phyloP scores from a whole-genome alignment of 2,113 vertebrate species.

The Emydocephalus ijimae region DNA sequence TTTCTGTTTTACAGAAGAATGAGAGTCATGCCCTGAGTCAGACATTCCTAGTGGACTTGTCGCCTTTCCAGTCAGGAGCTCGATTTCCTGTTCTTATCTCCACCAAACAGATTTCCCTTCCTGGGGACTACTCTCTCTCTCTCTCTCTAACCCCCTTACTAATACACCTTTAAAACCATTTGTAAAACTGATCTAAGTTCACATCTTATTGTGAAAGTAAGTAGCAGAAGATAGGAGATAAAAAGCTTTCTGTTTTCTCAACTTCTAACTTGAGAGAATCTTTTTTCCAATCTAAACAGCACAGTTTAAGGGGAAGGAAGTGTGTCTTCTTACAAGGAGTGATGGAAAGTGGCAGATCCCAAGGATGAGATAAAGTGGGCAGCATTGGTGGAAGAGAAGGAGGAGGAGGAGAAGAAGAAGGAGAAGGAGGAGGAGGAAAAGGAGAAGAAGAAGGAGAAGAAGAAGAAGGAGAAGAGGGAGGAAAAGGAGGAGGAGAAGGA shows the following conservation, averaged over 20 bases:
- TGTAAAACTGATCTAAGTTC: conserved; percentile 44
- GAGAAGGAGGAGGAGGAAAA: conserved; percentile 43
- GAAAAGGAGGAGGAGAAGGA: conserved; percentile 36
- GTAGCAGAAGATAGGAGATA: conserved; percentile 60
- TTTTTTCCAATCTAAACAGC: conserved; percentile 48
- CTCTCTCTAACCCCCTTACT: conserved; percentile 15
- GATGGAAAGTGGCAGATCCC: not conserved
- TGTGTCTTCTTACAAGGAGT: not conserved
- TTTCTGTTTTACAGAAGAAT: conserved; percentile 18
- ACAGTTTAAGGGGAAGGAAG: conserved; percentile 60
- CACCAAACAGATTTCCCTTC: conserved; percentile 61
- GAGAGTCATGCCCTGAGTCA: conserved; percentile 50
- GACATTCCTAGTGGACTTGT: conserved; percentile 45
- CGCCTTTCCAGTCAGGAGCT: conserved; percentile 47
- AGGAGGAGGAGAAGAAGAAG: conserved; percentile 12
- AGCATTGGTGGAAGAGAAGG: conserved; percentile 34
- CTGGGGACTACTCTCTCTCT: not conserved
- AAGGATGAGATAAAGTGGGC: conserved; percentile 47
- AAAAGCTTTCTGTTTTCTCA: conserved; percentile 41
- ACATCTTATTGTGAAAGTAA: conserved; percentile 43
- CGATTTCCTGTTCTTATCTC: conserved; percentile 65
- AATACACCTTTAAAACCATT: conserved; percentile 38
- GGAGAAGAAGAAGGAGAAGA: conserved; percentile 34
- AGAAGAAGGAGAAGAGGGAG: conserved; percentile 38
- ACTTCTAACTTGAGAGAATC: conserved; percentile 17